Percentiles rank a stretch among this genome's conserved stretches.
Conservation (phyloP, 2,113 vertebrate genomes). For the Daboia siamensis region DNA sequence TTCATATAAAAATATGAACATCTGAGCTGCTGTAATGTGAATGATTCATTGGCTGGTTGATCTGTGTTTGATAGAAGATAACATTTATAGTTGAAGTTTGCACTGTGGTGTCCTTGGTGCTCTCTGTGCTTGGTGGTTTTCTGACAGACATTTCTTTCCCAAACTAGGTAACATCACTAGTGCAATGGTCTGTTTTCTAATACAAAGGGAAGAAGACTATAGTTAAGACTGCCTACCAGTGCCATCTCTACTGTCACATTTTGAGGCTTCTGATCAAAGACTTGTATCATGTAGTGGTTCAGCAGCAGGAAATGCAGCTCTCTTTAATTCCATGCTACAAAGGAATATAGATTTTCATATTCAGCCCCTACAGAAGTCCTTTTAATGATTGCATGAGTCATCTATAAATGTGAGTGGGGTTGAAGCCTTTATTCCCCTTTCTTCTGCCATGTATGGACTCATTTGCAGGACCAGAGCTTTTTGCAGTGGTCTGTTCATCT, state of each 20-base stretch:
- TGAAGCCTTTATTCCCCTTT: neutral
- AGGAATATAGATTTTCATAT: neutral
- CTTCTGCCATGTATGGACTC: conserved; percentile 20
- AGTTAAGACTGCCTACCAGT: neutral
- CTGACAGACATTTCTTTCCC: too few relatives aligned
- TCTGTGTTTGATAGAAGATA: too few relatives aligned
- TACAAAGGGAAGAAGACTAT: too few relatives aligned
- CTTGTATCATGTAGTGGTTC: neutral
- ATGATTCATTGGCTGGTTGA: neutral
- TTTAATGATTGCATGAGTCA: conserved; percentile 6
- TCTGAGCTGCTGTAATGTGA: neutral
- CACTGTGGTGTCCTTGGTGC: too few relatives aligned
- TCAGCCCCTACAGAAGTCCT: neutral
- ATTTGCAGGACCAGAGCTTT: conserved; percentile 42
- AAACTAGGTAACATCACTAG: too few relatives aligned
- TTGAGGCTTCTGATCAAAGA: neutral
- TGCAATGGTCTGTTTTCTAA: neutral
- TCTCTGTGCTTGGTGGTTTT: too few relatives aligned
- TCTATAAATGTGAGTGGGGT: conserved; percentile 28
- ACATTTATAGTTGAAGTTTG: too few relatives aligned
- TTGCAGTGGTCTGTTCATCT: conserved; percentile 49
- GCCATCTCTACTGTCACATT: neutral
- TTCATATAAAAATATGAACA: neutral
- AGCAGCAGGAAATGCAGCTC: neutral
- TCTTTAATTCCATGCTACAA: neutral